A percentile compares a stretch with the other conserved stretches of the same genome.
Evolutionary conservation across 2,113 vertebrate species (phyloP).

Genomic region (Microcebus ravelobensis): DNA sequence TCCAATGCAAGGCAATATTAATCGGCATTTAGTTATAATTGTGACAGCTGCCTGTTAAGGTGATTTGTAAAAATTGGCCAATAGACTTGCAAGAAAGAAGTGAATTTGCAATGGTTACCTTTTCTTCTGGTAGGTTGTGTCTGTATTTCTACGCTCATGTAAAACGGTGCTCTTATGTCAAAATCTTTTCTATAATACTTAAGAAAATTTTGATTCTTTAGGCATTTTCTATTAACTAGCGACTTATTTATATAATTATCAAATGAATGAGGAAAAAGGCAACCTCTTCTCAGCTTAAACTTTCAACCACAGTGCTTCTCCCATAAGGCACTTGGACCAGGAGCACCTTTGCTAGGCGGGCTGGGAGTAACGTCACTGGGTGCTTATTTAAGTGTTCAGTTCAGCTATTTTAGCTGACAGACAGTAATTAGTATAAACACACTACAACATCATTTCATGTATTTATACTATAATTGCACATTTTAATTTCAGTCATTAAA

Average conservation of each 20-base stretch:
- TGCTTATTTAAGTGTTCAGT: neutral
- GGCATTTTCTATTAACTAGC: neutral
- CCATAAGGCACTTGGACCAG: neutral
- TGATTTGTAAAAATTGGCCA: neutral
- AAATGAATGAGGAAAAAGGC: neutral
- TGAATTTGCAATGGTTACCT: neutral
- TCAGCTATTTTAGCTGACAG: conserved; percentile 36
- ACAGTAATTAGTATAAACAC: conserved; percentile 62
- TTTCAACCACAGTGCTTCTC: neutral
- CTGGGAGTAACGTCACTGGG: neutral
- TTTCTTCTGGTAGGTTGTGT: neutral
- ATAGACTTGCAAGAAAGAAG: neutral
- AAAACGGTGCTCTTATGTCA: neutral
- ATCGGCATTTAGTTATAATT: conserved; percentile 4
- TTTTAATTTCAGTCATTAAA: conserved; percentile 77
- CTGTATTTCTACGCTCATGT: neutral
- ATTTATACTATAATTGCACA: conserved; percentile 66
- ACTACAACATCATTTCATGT: conserved; percentile 51
- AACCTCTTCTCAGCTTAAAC: neutral
- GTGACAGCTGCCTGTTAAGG: neutral
- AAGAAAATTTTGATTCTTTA: neutral
- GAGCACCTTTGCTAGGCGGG: neutral
- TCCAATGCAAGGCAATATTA: neutral
- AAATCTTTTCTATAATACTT: neutral
- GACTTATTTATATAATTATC: neutral